Evolutionary conservation across 2,888 invertebrate genomes (phyloP).

Genomic region (Netelia virgata): DNA sequence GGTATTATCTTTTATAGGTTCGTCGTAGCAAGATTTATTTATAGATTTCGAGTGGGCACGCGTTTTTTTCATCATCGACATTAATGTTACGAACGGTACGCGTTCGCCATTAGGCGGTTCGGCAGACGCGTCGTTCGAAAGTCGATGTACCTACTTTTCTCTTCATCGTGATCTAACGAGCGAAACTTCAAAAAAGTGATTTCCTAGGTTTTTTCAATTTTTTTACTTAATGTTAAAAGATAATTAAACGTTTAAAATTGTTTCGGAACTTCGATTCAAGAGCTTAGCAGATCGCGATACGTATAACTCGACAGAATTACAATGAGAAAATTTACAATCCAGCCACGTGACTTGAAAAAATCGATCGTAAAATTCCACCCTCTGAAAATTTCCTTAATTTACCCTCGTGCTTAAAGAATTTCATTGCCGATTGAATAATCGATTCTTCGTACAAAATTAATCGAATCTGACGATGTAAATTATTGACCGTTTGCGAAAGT

Average conservation of each 20-base stretch:
- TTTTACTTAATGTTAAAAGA: not conserved
- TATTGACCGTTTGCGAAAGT: not conserved
- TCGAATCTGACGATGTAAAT: not conserved
- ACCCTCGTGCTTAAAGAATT: no score
- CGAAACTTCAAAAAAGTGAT: not conserved
- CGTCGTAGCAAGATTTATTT: constrained; percentile 47
- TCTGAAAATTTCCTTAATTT: no score
- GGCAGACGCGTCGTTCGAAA: constrained; percentile 2
- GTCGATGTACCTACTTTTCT: no score
- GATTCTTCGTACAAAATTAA: not conserved
- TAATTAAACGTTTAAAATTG: no score
- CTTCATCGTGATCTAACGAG: no score
- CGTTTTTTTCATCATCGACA: constrained; percentile 34
- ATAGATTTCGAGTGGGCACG: constrained; percentile 53
- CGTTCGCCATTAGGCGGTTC: constrained; percentile 24
- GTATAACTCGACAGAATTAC: no score
- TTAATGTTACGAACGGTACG: not conserved
- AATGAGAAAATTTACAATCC: no score
- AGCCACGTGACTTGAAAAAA: no score
- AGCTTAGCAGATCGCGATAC: no score
- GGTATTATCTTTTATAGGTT: constrained; percentile 49
- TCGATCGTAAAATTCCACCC: no score
- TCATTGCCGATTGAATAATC: no score
- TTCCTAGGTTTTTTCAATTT: not conserved
- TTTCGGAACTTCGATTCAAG: no score